Percentiles rank a stretch among this genome's conserved stretches.
These are phyloP conservation scores for Andrena bicolor DNA, from an alignment of 2,888 invertebrate genomes.

Conservation along the genomic window DNA sequence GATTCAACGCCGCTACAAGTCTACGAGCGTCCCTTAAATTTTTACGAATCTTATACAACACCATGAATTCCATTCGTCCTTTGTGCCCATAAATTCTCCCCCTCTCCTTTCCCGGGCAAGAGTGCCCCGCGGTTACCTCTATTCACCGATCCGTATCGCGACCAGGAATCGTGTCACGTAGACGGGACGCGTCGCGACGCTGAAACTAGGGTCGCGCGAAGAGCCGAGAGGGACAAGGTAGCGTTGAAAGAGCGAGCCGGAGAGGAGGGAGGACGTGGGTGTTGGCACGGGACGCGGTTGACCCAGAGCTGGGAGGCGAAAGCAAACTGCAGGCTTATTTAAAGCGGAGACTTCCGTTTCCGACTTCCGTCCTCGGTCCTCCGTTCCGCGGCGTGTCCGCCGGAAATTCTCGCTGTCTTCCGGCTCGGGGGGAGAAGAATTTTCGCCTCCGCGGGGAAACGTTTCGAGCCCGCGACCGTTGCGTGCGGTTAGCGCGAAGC, in stretches of 20 bases:
- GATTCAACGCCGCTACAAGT: not conserved
- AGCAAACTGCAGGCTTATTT: constrained; percentile 59
- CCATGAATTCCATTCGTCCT: not conserved
- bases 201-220: not conserved
- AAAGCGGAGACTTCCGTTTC: constrained; percentile 56
- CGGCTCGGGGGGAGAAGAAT: not conserved
- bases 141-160: not conserved
- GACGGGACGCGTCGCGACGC: not conserved
- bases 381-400: constrained; percentile 34
- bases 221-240: not conserved
- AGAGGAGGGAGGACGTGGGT: not conserved
- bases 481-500: not conserved
- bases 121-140: no score
- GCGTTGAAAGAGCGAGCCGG: not conserved
- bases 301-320: constrained; percentile 29
- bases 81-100: no score
- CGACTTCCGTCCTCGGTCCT: constrained; percentile 37
- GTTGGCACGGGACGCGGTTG: constrained; percentile 40
- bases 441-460: not conserved
- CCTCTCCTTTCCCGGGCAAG: no score
- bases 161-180: not conserved
- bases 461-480: not conserved
- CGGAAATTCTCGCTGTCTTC: constrained; percentile 48
- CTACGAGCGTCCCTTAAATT: not conserved
- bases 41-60: not conserved